phyloP scores from a whole-genome alignment of 1,140 invertebrate genomes.

The Halotydeus destructor region DNA sequence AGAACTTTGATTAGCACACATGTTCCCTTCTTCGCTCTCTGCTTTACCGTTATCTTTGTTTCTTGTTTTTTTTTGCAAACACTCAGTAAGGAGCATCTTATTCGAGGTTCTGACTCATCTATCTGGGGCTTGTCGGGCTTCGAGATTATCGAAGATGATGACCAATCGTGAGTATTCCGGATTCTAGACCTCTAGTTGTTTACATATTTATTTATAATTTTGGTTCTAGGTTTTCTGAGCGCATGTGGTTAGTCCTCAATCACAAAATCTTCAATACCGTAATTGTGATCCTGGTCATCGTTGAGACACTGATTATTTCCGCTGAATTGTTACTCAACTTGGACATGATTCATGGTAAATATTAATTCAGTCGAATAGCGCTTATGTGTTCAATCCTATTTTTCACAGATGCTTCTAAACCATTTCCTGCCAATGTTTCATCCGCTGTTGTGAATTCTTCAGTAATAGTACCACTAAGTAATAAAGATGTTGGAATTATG shows the following conservation, averaged over 20 bases:
- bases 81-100: slow-evolving; percentile 19
- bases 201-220: slow-evolving; percentile 1
- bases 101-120: slow-evolving; percentile 16
- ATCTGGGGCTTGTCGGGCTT: slow-evolving; percentile 17
- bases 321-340: slow-evolving; percentile 14
- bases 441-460: background rate
- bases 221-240: background rate
- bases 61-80: too few species aligned
- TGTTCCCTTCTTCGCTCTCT: too few species aligned
- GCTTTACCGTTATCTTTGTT: too few species aligned
- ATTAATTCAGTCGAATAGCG: too few species aligned
- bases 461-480: background rate
- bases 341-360: slow-evolving; percentile 15
- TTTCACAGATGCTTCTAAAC: background rate
- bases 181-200: slow-evolving; percentile 3
- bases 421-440: background rate
- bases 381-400: background rate
- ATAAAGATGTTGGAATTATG: background rate
- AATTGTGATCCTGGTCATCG: slow-evolving; percentile 15
- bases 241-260: slow-evolving; percentile 13
- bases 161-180: too few species aligned
- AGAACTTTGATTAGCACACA: too few species aligned
- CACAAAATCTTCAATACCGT: slow-evolving; percentile 13
- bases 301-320: slow-evolving; percentile 14
- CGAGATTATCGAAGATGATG: slow-evolving; percentile 9